Base-by-base conservation (phyloP, 2,888 invertebrate genomes). In the Drosophila limbata region DNA sequence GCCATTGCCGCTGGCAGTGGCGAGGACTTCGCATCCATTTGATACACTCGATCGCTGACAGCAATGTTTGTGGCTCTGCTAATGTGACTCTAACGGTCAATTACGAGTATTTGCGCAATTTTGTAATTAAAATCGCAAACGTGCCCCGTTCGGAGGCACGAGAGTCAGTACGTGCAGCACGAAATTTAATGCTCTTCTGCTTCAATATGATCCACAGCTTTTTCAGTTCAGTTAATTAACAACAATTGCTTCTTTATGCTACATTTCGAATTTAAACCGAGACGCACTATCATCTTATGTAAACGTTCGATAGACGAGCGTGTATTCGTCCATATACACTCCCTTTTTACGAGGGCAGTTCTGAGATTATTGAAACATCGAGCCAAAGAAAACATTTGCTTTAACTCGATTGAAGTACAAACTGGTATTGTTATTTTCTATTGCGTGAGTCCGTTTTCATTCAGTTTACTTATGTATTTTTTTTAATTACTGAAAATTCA, bases 31-130 rank as follows among this genome's bases (percentile, higher is more conserved):
- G 44, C 42, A 64, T 78, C 69, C 74, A 73, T 73, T 76, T 78
- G 76, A 76, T 78, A 69, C 74, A 78, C 74, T 76, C 79, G 74
- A 76, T 76, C 79, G 76, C 76, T 73, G 76, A 73, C 76, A 78
- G 79, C 79, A 55, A 65, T 65, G 76, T 73, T 73, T 79, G 76
- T 69, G 75, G 79, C 79, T 33, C 57, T 59, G 69, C 66, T 76
- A 76, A 76, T 76, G 76, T 78, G 79, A 60, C 76, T 69, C 65
- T 52, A 78, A 74, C 79, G 79, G 55, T 79, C 76, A 79, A 77
- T 77, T 79, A 77, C 75, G 69, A 57, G 65, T 51, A 79, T 78
- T 78, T 76, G 76, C 51, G 79, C 76, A 79, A 79, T 77, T 77
- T 77, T 68, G 64, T 77, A 77, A 77, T 77, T 79, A 79, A 77